Percentiles rank a stretch among this genome's conserved stretches.
phyloP scores from a whole-genome alignment of 2,113 vertebrate genomes.

The Bagarius yarrelli region DNA sequence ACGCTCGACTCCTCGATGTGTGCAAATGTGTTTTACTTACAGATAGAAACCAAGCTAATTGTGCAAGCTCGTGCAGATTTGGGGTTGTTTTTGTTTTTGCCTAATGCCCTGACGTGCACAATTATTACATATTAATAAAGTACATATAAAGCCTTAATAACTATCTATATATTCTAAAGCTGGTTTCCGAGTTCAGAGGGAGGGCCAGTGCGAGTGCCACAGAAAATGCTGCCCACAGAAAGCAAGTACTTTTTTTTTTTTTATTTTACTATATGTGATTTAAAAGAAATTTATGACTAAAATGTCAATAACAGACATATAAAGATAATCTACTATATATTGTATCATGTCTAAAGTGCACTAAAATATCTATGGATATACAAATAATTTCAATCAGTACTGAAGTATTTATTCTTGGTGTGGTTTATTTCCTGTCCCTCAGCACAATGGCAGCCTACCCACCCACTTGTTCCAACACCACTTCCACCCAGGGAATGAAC shows the following conservation, averaged over 20 bases:
- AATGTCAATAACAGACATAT: not conserved
- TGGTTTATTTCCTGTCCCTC: conserved; percentile 55
- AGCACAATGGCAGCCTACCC: conserved; percentile 95
- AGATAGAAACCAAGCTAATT: conserved; percentile 50
- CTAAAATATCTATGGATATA: not conserved
- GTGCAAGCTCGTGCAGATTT: conserved; percentile 34
- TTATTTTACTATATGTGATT: conserved; percentile 29
- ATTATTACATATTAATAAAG: conserved; percentile 44
- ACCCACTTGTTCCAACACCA: conserved; percentile 90
- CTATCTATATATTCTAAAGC: conserved; percentile 70
- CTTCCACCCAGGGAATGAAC: conserved; percentile 93
- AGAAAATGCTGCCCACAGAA: conserved; percentile 75
- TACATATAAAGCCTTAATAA: conserved; percentile 48
- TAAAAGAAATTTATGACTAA: not conserved
- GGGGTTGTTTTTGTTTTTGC: not conserved
- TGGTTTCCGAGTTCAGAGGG: conserved; percentile 72
- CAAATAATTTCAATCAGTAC: not conserved
- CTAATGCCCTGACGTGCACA: conserved; percentile 54
- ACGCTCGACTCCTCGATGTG: conserved; percentile 26
- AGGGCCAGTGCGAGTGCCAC: conserved; percentile 66
- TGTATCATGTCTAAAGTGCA: too few relatives aligned
- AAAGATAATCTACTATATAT: not conserved
- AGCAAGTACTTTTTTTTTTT: conserved; percentile 64
- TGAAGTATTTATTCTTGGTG: conserved; percentile 47
- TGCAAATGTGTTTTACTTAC: conserved; percentile 39